Evolutionary conservation across 2,888 invertebrate species (phyloP), one percentile per base, ranked within the genome.

Genomic region (Magallana nippona): DNA sequence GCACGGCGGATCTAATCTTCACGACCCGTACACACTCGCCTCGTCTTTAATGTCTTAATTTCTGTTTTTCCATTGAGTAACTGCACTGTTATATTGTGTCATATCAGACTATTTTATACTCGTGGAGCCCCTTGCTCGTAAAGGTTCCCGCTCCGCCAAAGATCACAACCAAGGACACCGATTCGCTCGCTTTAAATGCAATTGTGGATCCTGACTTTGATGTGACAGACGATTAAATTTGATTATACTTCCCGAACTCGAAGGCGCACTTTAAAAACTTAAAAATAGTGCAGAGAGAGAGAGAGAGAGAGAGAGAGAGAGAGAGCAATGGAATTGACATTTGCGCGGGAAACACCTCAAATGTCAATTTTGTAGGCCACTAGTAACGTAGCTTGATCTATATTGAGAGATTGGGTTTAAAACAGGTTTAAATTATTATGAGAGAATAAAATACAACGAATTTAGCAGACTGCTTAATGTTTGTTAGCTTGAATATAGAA

Each of bases 181-280:
- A 11, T 22, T 22, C 32, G 15, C 32, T 27, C 27, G 11, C 71
- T 27, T 71, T 22, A 27, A 71, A 71, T 71, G 71, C 22, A 22
- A 27, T 27, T 11, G 27, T 71, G 19, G 10, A 32, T 13, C 27
- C 32, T 27, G 32, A 71, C 71, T 71, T 71, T 71, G 71, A 71
- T 71, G 71, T 71, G 71, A 71, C 71, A 71, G 71, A 71, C 71
- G 10, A 71, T 71, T 13, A 71, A 71, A 71, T 71, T 71, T 27
- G 27, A 71, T 71, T 22, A 71, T 27, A 71, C 71, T 71, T 71
- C 71, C 71, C 32, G 71, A 71, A 71, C 71, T 32, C 71, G 15
- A 44, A 71, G 27, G 15, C 32, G 71, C 71, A 71, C 71, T 71
- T 71, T 71, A 32, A 71, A 71, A 1, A 44, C 44, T 44, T 44